Conservation (phyloP, 1,140 invertebrate species). For the Myzus persicae region DNA sequence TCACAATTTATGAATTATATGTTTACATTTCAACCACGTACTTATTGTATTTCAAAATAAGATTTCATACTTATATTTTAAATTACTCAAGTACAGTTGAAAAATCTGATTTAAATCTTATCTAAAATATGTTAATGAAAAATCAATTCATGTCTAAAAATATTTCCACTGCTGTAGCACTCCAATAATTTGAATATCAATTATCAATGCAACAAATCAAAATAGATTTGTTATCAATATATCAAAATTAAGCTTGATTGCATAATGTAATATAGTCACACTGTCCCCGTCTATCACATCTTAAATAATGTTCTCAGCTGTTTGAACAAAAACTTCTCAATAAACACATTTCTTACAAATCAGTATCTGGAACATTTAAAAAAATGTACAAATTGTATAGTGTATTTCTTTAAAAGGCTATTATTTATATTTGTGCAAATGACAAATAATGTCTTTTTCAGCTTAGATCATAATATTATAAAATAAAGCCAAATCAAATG, state of each 20-base stretch:
- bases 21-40: neutral
- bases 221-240: neutral
- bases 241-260: neutral
- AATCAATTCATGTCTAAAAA: conserved; percentile 2
- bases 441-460: too few relatives aligned
- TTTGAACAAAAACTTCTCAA: neutral
- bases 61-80: neutral
- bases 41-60: neutral
- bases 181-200: neutral
- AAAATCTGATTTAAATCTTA: neutral
- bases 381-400: neutral
- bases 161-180: neutral
- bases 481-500: neutral
- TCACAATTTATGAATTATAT: neutral
- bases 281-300: neutral
- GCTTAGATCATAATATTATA: neutral
- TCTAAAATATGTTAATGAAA: neutral
- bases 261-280: conserved; percentile 2
- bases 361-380: conserved; percentile 25
- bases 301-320: neutral
- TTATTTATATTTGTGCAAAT: too few relatives aligned
- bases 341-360: neutral
- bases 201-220: neutral
- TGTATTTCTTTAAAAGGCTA: neutral
- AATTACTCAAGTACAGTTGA: neutral